Percentiles rank a stretch among this genome's conserved stretches.
These are phyloP conservation scores for Leptonema lineaticorne DNA, from an alignment of 1,140 invertebrate genomes.

Conservation along the genomic window DNA sequence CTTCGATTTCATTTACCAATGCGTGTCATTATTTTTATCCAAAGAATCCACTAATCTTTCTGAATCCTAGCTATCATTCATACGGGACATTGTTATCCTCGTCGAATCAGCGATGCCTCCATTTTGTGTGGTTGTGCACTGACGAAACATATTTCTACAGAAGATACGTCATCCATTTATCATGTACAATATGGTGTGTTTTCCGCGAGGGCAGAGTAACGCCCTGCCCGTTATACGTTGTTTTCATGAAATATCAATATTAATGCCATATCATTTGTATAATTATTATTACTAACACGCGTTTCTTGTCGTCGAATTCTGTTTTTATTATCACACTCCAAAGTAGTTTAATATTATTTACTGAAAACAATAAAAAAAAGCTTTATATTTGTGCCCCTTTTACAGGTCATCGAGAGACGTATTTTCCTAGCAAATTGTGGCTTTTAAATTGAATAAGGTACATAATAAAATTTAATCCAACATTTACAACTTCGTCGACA, in stretches of 20 bases:
- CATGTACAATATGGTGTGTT: not conserved
- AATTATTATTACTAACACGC: slow-evolving; percentile 7
- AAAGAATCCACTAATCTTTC: not conserved
- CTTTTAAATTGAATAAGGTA: no score
- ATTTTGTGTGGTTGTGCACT: slow-evolving; percentile 4
- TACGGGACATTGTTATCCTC: not conserved
- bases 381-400: no score
- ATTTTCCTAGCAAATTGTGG: no score
- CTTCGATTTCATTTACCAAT: not conserved
- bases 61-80: not conserved
- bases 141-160: slow-evolving; percentile 8
- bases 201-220: not conserved
- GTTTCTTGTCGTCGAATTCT: not conserved
- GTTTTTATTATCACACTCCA: slow-evolving; percentile 3
- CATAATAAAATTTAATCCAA: no score
- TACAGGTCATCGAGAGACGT: no score
- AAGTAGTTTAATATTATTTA: no score
- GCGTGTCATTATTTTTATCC: not conserved
- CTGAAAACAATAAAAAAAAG: no score
- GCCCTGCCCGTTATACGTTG: not conserved
- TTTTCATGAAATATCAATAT: slow-evolving; percentile 8
- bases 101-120: no score
- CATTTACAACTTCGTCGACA: no score
- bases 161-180: slow-evolving; percentile 18
- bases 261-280: slow-evolving; percentile 12